Percentiles rank a stretch among this genome's conserved stretches.
Conservation (phyloP, 2,113 vertebrate species). For the Furnarius figulus region DNA sequence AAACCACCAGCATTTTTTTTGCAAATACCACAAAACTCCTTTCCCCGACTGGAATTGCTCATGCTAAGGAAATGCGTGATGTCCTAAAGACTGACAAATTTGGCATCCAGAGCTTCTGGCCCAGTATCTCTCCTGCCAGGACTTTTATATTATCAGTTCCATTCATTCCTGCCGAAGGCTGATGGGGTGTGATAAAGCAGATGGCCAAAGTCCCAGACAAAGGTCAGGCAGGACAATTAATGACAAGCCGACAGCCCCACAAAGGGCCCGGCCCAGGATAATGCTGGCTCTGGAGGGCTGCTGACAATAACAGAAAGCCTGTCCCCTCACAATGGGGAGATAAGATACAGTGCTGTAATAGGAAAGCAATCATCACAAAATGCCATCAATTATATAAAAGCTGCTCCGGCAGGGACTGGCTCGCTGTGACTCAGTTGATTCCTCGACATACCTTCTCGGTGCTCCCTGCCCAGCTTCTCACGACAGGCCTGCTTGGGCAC, state of each 20-base stretch:
- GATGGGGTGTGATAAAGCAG: constrained; percentile 69
- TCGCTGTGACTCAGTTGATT: constrained; percentile 59
- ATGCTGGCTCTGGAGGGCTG: constrained; percentile 45
- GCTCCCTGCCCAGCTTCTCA: constrained; percentile 24
- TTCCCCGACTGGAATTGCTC: constrained; percentile 54
- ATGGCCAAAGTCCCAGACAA: constrained; percentile 60
- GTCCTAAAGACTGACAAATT: constrained; percentile 8
- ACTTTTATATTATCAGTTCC: constrained; percentile 53
- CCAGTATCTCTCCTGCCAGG: constrained; percentile 16
- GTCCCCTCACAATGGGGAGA: constrained; percentile 52
- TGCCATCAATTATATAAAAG: constrained; percentile 74
- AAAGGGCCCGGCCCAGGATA: constrained; percentile 50
- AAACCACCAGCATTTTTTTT: not conserved
- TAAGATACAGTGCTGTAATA: constrained; percentile 66
- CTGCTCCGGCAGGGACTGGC: constrained; percentile 18
- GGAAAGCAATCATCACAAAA: constrained; percentile 75
- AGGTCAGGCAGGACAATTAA: constrained; percentile 61
- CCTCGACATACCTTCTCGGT: constrained; percentile 2
- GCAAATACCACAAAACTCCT: not conserved
- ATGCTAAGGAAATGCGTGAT: constrained; percentile 42
- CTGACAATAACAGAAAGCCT: constrained; percentile 67
- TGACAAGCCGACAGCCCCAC: constrained; percentile 57
- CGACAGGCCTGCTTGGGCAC: constrained; percentile 18
- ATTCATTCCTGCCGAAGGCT: constrained; percentile 44
- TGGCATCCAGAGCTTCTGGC: constrained; percentile 21